Base-by-base conservation (phyloP, 2,888 invertebrate species). In the Quadriops clusia region DNA sequence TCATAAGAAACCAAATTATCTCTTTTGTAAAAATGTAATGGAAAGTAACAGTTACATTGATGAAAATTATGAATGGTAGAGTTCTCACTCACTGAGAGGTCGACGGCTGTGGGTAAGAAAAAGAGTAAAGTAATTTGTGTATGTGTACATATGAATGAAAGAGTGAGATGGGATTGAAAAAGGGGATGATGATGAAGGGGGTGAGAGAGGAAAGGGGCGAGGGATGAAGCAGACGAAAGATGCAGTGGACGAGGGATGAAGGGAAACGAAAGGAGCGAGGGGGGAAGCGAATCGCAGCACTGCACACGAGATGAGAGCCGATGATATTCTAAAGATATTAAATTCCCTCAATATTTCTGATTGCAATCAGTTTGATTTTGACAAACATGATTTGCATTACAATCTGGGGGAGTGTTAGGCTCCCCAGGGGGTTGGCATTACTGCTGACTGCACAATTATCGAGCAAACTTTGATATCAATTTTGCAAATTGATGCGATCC, bases 371-470 rank as follows among this genome's bases (percentile, higher is more conserved):
- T 38, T 39, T 40, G 38, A 42, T 41, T 44, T 51, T 45, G 45
- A 49, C 55, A 58, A 56, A 56, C 56, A 58, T 46, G 51, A 58
- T 58, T 58, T 58, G 53, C 54, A 57, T 58, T 55, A 54, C 50
- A 53, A 58, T 56, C 51, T 49, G 42, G 42, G 44, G 42, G 48
- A 51, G 51, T 51, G 51, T 38, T 40, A 8, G 17, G 10, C n/a
- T 25, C 36, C 41, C 37, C 34, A 11, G 21, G 41, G 33, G 30
- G 31, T 40, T 44, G 45, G 49, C 45, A 50, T 54, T 53, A 57
- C 54, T 50, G 58, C 56, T 53, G 58, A 56, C 51, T 50, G 57
- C 54, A 53, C 60, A 59, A 60, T 60, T 60, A 59, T 59, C 48
- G 56, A 47, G 48, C 50, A 56, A 59, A 59, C 57, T 55, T 53